Evolutionary conservation across 2,113 vertebrate species (phyloP).

Genomic region (Alexandromys fortis): DNA sequence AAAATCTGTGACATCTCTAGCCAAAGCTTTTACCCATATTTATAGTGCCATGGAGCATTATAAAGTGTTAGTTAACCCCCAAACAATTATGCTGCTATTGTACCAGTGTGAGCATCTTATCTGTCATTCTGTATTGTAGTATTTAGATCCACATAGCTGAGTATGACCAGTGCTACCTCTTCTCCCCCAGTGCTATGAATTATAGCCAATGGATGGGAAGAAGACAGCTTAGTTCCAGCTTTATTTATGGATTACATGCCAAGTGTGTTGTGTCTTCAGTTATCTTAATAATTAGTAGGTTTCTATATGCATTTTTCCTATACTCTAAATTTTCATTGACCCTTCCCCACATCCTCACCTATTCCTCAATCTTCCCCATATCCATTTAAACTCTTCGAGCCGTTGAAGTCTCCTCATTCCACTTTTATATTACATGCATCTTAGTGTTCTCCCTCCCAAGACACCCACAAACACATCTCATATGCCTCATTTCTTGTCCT

Average conservation of each 20-base stretch:
- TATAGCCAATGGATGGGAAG: neutral
- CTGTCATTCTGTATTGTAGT: neutral
- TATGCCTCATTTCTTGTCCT: neutral
- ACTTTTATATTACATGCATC: too few species aligned
- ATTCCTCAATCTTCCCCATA: neutral
- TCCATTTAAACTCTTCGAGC: neutral
- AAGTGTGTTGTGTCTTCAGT: neutral
- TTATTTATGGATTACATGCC: neutral
- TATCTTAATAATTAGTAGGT: neutral
- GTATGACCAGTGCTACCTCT: neutral
- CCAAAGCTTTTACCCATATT: neutral
- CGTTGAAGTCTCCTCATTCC: neutral
- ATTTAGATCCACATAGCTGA: neutral
- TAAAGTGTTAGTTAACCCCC: neutral
- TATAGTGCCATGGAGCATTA: too few species aligned
- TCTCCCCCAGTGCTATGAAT: neutral
- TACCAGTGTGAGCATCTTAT: neutral
- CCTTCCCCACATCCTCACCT: neutral
- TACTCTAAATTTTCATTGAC: neutral
- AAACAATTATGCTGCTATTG: neutral
- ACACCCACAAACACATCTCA: too few species aligned
- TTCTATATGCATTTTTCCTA: neutral
- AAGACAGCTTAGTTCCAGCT: neutral
- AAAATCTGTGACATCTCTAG: neutral
- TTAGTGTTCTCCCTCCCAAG: neutral